Base-by-base conservation (phyloP, 2,888 invertebrate species). In the Hoplodrina ambigua region DNA sequence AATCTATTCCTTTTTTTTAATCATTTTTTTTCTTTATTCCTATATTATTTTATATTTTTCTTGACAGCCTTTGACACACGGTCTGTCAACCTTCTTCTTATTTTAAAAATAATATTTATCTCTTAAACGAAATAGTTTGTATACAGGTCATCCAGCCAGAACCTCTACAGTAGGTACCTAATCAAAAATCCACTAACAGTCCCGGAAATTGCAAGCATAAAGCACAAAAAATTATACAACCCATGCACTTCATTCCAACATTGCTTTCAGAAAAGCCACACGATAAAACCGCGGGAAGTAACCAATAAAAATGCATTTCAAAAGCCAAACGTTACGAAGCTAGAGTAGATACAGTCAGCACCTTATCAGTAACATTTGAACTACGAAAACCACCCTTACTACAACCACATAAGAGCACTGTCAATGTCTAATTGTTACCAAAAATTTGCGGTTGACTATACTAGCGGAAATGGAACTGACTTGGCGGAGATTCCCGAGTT, bases 271-370 rank as follows among this genome's bases (percentile, higher is more conserved):
- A 55, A 66, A 66, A 46, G 33, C 56, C n/a, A 50, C 19, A 11
- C 66, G 44, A 61, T 65, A 55, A 53, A 66, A 62, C 61, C 11
- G 19, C 79, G 50, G 79, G 62, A 74, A 63, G 53, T 67, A 53
- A 67, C 74, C 79, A 67, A 76, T 79, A 73, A 76, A 78, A 79
- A 76, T 67, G 62, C 79, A 79, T 76, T 79, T 73, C 44, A 63
- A 63, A 78, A 74, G 49, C 59, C 25, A 52, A 79, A 57, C 67
- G 54, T 56, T 64, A 66, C 37, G 25, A 20, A 63, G 60, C 56
- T 55, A 46, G 19, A 56, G 71, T 56, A 37, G 30, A 37, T 72
- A 75, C 56, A 37, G 44, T 25, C 17, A 46, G 25, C 25, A 13
- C 11, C 33, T n/a, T 11, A 20, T 19, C 6, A n/a, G 7, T 4